Conservation (phyloP, 2,797 vertebrate genomes). For the Pangasius larnaudii region DNA sequence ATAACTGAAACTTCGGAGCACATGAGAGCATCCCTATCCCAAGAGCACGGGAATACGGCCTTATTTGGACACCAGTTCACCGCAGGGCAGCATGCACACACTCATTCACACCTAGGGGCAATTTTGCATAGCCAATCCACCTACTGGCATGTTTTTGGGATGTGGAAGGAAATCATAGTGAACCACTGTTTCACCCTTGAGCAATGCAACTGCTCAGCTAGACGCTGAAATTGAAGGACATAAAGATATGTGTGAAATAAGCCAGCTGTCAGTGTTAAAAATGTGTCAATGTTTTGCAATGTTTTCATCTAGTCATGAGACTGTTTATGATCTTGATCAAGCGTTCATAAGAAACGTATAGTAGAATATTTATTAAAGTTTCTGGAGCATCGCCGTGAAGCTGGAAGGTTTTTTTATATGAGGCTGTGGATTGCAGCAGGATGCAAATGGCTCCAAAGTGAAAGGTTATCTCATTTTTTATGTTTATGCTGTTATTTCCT, state of each 20-base stretch:
- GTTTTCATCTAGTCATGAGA: conserved; percentile 10
- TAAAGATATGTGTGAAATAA: conserved; percentile 21
- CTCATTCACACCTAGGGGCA: background rate
- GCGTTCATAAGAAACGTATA: background rate
- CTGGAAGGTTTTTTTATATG: background rate
- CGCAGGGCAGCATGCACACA: background rate
- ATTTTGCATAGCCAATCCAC: background rate
- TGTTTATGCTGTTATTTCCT: conserved; percentile 1
- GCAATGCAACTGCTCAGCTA: background rate
- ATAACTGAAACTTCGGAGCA: background rate
- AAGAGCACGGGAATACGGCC: background rate
- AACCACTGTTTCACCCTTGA: background rate
- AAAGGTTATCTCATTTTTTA: background rate
- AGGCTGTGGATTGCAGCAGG: background rate
- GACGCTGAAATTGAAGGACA: background rate
- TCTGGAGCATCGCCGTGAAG: background rate
- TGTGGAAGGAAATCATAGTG: background rate
- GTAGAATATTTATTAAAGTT: background rate
- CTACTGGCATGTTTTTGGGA: background rate
- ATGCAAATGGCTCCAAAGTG: background rate
- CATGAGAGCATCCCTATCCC: background rate
- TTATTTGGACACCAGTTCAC: background rate
- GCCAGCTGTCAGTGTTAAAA: conserved; percentile 9
- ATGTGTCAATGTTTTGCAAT: background rate
- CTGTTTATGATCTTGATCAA: conserved; percentile 9